Evolutionary conservation across 2,888 invertebrate species (phyloP), one percentile per base, ranked within the genome.

Genomic region (Ormyrus rosae): DNA sequence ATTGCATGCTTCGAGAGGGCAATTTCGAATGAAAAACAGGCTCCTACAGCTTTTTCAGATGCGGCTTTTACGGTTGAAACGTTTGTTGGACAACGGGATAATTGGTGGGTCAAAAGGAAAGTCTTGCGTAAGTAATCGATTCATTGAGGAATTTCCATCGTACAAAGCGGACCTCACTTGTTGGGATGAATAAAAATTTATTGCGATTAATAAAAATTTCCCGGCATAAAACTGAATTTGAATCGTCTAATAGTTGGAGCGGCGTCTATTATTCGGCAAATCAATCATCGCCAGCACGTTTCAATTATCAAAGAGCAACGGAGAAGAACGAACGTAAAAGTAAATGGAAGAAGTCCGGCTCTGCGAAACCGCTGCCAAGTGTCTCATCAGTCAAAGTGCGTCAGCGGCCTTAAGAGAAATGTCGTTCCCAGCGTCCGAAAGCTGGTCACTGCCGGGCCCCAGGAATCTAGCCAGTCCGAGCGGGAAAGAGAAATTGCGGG

Each of bases 401-500:
- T 13, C 5, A 10, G 69, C 3, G 11, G n/a, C 7, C n/a, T 6
- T 8, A 75, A 19, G 69, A 70, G 53, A 51, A 58, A 77, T 64
- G 58, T 58, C n/a, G 51, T 70, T 64, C 69, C 19, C 63, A 65
- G 58, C 50, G 55, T 50, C n/a, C 34, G 34, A 50, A 55, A 46
- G 46, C 9, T 6, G 11, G 45, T 3, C 5, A 45, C 34, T 45
- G 4, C 86, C 85, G 64, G 77, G 85, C 84, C 50, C 19, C 58
- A 84, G 84, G 85, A 87, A 86, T 88, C 84, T 85, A 87, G 87
- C 86, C 86, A 88, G 85, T 86, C 83, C 83, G 72, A 65, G 75
- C 51, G 58, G 56, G 74, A 69, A 61, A 77, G 82, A 73, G 72
- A 81, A 75, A 67, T 72, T 76, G 69, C 67, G 70, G 70, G 69